phyloP scores from a whole-genome alignment of 2,888 invertebrate species.

The Drosophila quinaria region DNA sequence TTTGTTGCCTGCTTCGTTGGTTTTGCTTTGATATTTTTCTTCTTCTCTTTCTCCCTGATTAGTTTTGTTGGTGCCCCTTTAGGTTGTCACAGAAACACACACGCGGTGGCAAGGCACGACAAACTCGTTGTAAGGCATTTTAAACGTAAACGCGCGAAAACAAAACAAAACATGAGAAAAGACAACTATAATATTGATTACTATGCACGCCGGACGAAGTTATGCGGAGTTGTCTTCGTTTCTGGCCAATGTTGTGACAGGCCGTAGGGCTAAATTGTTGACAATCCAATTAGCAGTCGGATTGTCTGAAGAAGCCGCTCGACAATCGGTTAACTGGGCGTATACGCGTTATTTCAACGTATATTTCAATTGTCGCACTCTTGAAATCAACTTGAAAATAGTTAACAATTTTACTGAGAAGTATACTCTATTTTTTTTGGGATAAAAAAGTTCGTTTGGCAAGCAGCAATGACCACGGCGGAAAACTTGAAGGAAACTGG shows the following conservation, averaged over 20 bases:
- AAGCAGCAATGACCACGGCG: conserved; percentile 36
- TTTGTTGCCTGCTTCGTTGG: conserved; percentile 39
- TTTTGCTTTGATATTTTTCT: conserved; percentile 7
- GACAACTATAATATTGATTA: conserved; percentile 68
- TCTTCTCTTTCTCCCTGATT: conserved; percentile 19
- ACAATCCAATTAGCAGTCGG: conserved; percentile 74
- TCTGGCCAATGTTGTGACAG: conserved; percentile 59
- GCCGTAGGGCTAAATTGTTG: conserved; percentile 54
- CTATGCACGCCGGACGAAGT: conserved; percentile 61
- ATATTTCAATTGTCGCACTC: conserved; percentile 11
- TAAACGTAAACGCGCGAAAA: conserved; percentile 52
- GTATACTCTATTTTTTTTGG: not conserved
- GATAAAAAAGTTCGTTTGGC: conserved; percentile 5
- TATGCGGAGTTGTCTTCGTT: conserved; percentile 60
- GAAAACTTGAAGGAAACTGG: conserved; percentile 23
- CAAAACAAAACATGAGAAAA: conserved; percentile 43
- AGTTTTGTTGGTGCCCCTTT: conserved; percentile 46
- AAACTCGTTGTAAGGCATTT: conserved; percentile 19
- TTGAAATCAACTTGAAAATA: not conserved
- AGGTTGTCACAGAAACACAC: conserved; percentile 74
- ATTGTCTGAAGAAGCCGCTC: conserved; percentile 43
- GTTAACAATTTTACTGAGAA: not conserved
- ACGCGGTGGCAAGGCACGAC: conserved; percentile 19
- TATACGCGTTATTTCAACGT: conserved; percentile 27
- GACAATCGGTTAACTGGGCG: conserved; percentile 32